Evolutionary conservation across 2,797 vertebrate genomes (phyloP).

Genomic region (Telmatherina bonti): DNA sequence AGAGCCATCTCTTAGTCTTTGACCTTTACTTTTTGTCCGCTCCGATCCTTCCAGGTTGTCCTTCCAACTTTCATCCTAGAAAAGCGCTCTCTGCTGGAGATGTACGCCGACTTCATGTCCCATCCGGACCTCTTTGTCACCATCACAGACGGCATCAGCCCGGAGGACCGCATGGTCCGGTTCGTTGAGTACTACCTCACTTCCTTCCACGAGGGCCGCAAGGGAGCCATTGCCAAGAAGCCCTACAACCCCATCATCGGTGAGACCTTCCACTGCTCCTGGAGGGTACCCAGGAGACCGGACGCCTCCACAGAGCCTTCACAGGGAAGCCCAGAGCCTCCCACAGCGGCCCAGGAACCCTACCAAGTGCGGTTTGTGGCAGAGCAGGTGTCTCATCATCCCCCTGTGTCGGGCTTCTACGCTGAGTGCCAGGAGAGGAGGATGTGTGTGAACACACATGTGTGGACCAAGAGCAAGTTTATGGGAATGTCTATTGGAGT

Average conservation of each 20-base stretch:
- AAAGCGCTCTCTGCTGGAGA: constrained; percentile 97
- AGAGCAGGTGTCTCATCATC: constrained; percentile 98
- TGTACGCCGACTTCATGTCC: constrained; percentile 99
- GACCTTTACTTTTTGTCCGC: too few species aligned
- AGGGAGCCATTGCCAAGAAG: constrained; percentile 97
- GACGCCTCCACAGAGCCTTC: constrained; percentile 26
- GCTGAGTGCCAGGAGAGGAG: constrained; percentile 93
- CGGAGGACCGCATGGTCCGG: constrained; percentile 95
- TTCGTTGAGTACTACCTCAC: constrained; percentile 99
- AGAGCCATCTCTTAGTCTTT: neutral
- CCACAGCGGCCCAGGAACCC: constrained; percentile 73
- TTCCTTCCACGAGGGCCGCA: constrained; percentile 97
- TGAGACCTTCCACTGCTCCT: constrained; percentile 98
- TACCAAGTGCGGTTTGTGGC: constrained; percentile 94
- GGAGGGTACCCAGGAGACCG: constrained; percentile 85
- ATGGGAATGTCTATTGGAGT: constrained; percentile 99
- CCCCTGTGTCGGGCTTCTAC: constrained; percentile 98
- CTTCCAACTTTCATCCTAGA: constrained; percentile 98
- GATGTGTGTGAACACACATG: constrained; percentile 95
- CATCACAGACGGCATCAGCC: constrained; percentile 86
- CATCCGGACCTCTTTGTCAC: constrained; percentile 95
- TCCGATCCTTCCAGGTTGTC: constrained; percentile 86
- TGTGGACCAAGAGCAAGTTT: constrained; percentile 99
- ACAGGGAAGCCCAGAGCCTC: constrained; percentile 36
- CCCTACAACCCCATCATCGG: constrained; percentile 99